Conservation (phyloP, 1,140 invertebrate genomes). For the Brachionus plicatilis region DNA sequence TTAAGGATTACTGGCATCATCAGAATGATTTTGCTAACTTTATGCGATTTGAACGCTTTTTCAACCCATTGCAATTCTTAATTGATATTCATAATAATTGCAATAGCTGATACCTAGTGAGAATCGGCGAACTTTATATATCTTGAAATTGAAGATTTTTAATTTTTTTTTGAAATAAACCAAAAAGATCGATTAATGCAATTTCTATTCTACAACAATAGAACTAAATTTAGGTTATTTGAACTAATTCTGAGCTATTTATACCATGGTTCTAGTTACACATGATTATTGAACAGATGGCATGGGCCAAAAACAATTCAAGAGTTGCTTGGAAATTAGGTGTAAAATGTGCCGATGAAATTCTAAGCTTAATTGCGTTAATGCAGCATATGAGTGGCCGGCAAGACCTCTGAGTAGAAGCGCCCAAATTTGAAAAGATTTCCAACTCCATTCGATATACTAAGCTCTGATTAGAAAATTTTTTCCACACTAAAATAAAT, state of each 20-base stretch:
- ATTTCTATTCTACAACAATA: neutral
- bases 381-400: neutral
- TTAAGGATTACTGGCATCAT: constrained; percentile 19
- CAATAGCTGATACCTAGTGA: neutral
- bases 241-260: neutral
- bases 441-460: too few relatives aligned
- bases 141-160: neutral
- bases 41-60: constrained; percentile 15
- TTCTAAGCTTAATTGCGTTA: neutral
- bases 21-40: neutral
- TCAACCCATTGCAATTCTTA: constrained; percentile 8
- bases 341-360: neutral
- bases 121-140: constrained; percentile 4
- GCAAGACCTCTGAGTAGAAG: neutral
- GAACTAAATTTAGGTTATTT: neutral
- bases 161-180: neutral
- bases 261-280: neutral
- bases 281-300: neutral
- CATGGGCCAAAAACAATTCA: neutral
- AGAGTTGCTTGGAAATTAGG: neutral
- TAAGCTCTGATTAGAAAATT: too few relatives aligned
- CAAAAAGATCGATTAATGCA: neutral
- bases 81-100: constrained; percentile 35
- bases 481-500: too few relatives aligned
- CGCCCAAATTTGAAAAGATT: too few relatives aligned